Evolutionary conservation across 2,113 vertebrate species (phyloP).

Genomic region (Coryphaenoides rupestris): DNA sequence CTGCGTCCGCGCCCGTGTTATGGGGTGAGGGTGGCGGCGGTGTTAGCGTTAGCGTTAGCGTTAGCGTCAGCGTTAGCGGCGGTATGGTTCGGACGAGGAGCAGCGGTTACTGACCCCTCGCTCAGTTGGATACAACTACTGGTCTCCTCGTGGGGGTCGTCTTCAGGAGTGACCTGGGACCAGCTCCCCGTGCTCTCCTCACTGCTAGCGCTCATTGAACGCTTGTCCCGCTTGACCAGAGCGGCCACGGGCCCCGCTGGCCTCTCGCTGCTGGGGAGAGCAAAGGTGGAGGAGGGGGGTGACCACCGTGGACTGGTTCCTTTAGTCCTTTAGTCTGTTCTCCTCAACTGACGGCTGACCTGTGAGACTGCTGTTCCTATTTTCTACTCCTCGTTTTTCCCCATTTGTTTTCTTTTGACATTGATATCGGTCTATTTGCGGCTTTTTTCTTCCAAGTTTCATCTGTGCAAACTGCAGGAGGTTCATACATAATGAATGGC

Average conservation of each 20-base stretch:
- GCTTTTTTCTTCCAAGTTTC: no score
- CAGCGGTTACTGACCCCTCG: constrained; percentile 79
- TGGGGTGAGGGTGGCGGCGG: constrained; percentile 34
- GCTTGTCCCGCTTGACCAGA: constrained; percentile 74
- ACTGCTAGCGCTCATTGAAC: constrained; percentile 84
- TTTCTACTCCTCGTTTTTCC: neutral
- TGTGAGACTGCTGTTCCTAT: neutral
- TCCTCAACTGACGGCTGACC: constrained; percentile 24
- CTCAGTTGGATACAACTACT: constrained; percentile 96
- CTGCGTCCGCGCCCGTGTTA: constrained; percentile 19
- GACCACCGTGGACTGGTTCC: constrained; percentile 20
- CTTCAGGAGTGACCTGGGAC: constrained; percentile 89
- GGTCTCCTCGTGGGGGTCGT: constrained; percentile 89
- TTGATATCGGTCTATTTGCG: no score
- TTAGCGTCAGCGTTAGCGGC: constrained; percentile 33
- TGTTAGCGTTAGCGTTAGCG: constrained; percentile 51
- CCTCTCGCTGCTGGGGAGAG: constrained; percentile 68
- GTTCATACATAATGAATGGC: neutral
- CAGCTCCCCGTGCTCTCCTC: constrained; percentile 95
- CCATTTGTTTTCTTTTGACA: neutral
- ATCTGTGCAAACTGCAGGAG: neutral
- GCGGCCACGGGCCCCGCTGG: constrained; percentile 59
- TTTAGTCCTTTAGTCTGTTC: neutral
- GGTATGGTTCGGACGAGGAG: constrained; percentile 41
- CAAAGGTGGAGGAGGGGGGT: constrained; percentile 54